Evolutionary conservation across 1,140 invertebrate species (phyloP).

Genomic region (Drosophila athabasca): DNA sequence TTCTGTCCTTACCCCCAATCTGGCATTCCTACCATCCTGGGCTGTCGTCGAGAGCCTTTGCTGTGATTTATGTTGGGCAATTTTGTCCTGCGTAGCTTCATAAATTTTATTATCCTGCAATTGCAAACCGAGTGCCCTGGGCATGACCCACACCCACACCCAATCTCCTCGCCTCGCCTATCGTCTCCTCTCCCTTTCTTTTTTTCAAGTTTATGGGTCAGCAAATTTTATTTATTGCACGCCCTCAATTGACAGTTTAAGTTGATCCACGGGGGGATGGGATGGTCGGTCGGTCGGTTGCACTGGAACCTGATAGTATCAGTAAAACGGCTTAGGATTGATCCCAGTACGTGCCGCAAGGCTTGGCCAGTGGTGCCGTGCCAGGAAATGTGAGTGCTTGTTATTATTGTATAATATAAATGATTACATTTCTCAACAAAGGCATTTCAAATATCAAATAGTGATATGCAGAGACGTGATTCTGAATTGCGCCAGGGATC

Average conservation of each 20-base stretch:
- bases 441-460: too few relatives aligned
- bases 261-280: constrained; percentile 35
- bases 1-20: constrained; percentile 1
- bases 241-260: constrained; percentile 72
- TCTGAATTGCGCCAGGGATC: too few relatives aligned
- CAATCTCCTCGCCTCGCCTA: too few relatives aligned
- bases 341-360: constrained; percentile 28
- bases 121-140: constrained; percentile 51
- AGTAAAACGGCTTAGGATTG: constrained; percentile 48
- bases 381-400: background rate
- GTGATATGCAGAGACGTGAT: too few relatives aligned
- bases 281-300: constrained; percentile 9
- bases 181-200: constrained; percentile 9
- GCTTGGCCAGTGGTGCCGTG: background rate
- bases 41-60: constrained; percentile 39
- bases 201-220: constrained; percentile 66
- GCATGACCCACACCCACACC: background rate
- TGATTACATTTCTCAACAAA: constrained; percentile 4
- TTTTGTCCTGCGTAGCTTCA: constrained; percentile 72
- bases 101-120: constrained; percentile 80
- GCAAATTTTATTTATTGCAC: constrained; percentile 78
- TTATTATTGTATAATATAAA: constrained; percentile 17
- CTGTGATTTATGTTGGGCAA: constrained; percentile 76
- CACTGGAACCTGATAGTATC: constrained; percentile 44
- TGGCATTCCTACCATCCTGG: background rate